These are phyloP conservation scores for Thymelicus lineola DNA, from an alignment of 2,888 invertebrate genomes.

Conservation along the genomic window DNA sequence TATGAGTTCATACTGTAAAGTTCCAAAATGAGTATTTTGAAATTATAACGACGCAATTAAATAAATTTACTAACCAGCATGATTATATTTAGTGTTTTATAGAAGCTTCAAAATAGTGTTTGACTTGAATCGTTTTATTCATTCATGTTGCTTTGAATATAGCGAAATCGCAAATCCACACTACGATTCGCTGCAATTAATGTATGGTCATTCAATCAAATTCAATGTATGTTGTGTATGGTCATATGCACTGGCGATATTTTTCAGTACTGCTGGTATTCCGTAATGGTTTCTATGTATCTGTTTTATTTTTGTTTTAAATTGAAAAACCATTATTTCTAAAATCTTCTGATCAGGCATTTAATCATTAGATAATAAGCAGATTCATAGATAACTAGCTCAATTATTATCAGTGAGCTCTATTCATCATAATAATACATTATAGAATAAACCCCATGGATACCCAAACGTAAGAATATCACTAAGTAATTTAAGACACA, in stretches of 20 bases:
- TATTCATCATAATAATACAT: conserved; percentile 10
- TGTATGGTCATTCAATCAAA: no score
- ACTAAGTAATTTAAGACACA: conserved; percentile 16
- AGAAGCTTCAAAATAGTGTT: not conserved
- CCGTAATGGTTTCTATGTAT: not conserved
- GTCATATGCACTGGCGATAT: not conserved
- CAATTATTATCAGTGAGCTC: conserved; percentile 15
- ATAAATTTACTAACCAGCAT: no score
- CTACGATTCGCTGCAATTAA: not conserved
- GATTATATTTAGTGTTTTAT: no score
- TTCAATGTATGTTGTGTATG: not conserved
- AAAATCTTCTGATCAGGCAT: conserved; percentile 27
- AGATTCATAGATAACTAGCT: conserved; percentile 16
- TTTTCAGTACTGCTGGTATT: not conserved
- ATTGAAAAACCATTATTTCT: conserved; percentile 15
- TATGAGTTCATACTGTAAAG: no score
- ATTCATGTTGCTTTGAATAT: not conserved
- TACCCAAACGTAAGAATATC: not conserved
- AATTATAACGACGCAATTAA: no score
- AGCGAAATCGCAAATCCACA: not conserved
- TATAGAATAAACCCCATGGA: conserved; percentile 16
- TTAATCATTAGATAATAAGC: conserved; percentile 23
- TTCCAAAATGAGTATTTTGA: no score
- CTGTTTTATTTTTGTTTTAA: conserved; percentile 31
- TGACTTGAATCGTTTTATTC: not conserved